A percentile compares a stretch with the other conserved stretches of the same genome.
These are phyloP conservation scores for Cryptocephalus moraei DNA, from an alignment of 2,888 invertebrate species.

Conservation along the genomic window DNA sequence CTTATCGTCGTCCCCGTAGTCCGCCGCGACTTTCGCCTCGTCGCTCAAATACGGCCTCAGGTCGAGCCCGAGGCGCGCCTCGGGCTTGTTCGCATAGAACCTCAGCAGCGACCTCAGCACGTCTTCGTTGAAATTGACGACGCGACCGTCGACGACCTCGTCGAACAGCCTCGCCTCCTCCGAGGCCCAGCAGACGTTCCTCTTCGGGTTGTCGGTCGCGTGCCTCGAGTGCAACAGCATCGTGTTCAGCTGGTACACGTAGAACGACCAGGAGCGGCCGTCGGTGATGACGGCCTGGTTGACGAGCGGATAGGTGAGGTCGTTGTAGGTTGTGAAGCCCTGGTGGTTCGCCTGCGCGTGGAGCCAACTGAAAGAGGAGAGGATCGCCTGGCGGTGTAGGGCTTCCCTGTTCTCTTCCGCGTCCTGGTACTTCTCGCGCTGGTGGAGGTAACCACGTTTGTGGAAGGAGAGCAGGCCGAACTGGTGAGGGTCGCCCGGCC, in stretches of 20 bases:
- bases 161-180: slow-evolving; percentile 65
- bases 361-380: slow-evolving; percentile 72
- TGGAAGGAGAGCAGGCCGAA: slow-evolving; percentile 72
- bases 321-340: slow-evolving; percentile 85
- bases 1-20: slow-evolving; percentile 58
- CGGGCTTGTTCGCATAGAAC: slow-evolving; percentile 63
- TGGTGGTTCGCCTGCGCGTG: slow-evolving; percentile 69
- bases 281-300: slow-evolving; percentile 85
- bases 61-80: slow-evolving; percentile 46
- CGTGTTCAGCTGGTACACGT: slow-evolving; percentile 89
- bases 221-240: slow-evolving; percentile 53
- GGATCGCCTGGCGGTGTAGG: slow-evolving; percentile 63
- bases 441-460: slow-evolving; percentile 49
- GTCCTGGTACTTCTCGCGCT: slow-evolving; percentile 41
- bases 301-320: slow-evolving; percentile 81
- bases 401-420: slow-evolving; percentile 51
- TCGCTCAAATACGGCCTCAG: slow-evolving; percentile 66
- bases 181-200: slow-evolving; percentile 74
- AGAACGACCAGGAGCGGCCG: slow-evolving; percentile 78
- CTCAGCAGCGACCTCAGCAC: slow-evolving; percentile 63
- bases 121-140: slow-evolving; percentile 71
- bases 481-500: slow-evolving; percentile 71
- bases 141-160: slow-evolving; percentile 56
- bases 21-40: slow-evolving; percentile 48
- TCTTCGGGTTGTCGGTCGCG: slow-evolving; percentile 53